Conservation (phyloP, 2,113 vertebrate species). For the Cinclus cinclus region DNA sequence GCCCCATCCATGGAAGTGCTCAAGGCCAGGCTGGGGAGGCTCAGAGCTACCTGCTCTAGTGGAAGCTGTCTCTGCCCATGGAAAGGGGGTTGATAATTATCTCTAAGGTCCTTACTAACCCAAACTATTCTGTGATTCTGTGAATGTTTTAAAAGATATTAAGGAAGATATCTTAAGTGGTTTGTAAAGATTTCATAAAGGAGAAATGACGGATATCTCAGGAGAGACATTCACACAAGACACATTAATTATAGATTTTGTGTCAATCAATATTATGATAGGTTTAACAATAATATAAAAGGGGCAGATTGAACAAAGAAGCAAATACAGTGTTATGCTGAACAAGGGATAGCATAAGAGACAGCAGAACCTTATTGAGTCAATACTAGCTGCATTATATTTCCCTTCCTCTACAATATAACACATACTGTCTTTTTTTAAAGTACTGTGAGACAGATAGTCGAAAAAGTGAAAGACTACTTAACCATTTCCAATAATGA, state of each 20-base stretch:
- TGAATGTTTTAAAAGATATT: not conserved
- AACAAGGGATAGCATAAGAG: not conserved
- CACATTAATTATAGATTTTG: constrained; percentile 58
- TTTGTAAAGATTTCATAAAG: not conserved
- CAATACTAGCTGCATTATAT: not conserved
- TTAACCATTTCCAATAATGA: not conserved
- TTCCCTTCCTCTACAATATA: not conserved
- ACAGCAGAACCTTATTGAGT: not conserved
- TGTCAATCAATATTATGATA: constrained; percentile 36
- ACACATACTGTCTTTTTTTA: not conserved
- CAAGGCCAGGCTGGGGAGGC: not conserved
- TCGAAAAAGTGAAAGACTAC: not conserved
- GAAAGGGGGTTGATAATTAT: not conserved
- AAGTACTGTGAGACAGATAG: not conserved
- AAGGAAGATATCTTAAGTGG: not conserved
- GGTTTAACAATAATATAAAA: constrained; percentile 7
- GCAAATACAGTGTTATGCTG: not conserved
- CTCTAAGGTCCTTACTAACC: not conserved
- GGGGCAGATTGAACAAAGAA: not conserved
- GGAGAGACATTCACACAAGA: not conserved
- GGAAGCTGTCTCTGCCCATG: not conserved
- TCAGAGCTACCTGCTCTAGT: not conserved
- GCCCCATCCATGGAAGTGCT: not conserved
- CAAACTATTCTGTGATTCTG: not conserved
- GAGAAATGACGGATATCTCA: not conserved